Conservation (phyloP, 2,797 vertebrate species). For the Acanthurus tractus region DNA sequence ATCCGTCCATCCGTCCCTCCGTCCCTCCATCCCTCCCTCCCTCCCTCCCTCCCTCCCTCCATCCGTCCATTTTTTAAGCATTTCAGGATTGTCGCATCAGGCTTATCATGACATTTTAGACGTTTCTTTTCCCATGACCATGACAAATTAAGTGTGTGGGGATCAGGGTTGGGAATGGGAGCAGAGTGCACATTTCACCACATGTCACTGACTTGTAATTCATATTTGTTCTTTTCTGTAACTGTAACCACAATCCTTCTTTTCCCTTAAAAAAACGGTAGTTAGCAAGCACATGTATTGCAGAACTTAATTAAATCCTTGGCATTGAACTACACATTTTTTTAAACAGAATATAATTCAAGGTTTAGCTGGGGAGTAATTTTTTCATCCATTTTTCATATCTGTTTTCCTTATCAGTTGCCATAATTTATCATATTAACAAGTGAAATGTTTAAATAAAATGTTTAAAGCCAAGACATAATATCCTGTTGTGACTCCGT, state of each 20-base stretch:
- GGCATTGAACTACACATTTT: not conserved
- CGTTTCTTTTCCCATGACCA: no score
- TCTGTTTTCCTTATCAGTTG: not conserved
- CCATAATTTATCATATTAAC: not conserved
- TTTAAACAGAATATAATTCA: no score
- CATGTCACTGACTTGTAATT: not conserved
- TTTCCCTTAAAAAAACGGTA: not conserved
- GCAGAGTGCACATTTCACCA: not conserved
- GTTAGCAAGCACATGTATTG: not conserved
- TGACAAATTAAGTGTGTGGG: not conserved
- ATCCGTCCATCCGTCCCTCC: no score
- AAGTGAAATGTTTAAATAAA: not conserved
- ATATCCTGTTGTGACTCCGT: not conserved
- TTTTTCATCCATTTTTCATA: not conserved
- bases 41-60: no score
- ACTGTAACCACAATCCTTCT: not conserved
- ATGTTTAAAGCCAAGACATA: not conserved
- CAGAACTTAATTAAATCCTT: not conserved
- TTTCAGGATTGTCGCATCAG: no score
- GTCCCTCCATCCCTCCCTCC: no score
- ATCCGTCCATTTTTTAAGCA: no score
- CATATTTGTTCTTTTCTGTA: not conserved
- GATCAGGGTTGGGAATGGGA: not conserved
- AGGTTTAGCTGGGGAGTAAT: no score
- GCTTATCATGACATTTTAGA: no score